Percentiles rank a stretch among this genome's conserved stretches.
Conservation (phyloP, 2,797 vertebrate genomes). For the Halcyon smyrnensis region DNA sequence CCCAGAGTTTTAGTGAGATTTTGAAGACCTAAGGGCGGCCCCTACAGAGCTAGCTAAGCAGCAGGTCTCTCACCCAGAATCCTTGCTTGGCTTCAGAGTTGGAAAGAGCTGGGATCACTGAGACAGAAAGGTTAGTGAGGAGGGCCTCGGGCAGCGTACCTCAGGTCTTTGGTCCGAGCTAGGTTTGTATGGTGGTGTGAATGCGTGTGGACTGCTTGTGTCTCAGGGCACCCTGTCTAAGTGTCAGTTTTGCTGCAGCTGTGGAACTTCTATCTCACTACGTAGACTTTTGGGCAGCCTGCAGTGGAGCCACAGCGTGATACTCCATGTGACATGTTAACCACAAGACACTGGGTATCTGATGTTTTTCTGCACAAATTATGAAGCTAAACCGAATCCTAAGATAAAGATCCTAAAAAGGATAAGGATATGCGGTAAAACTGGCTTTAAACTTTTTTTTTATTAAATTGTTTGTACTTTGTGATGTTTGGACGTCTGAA, state of each 20-base stretch:
- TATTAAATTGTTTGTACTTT: background rate
- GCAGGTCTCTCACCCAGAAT: background rate
- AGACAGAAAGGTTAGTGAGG: background rate
- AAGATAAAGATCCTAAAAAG: too few species aligned
- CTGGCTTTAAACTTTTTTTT: background rate
- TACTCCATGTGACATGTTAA: background rate
- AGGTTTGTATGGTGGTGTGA: too few species aligned
- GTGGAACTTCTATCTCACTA: background rate
- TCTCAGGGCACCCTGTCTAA: background rate
- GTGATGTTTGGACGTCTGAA: background rate
- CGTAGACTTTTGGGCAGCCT: background rate
- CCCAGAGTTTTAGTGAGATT: background rate
- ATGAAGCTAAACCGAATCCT: background rate
- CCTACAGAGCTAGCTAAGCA: background rate
- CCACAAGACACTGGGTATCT: background rate
- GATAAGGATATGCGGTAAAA: background rate
- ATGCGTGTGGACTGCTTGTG: accelerated
- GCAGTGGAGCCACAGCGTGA: background rate
- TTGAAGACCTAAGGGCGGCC: background rate
- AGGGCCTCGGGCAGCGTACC: background rate
- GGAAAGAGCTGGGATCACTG: background rate
- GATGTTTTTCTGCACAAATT: background rate
- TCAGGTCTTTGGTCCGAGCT: background rate
- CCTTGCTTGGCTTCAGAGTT: background rate
- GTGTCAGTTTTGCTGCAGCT: background rate